Conservation (phyloP, 1,140 invertebrate genomes). For the Meloidogyne chitwoodi region DNA sequence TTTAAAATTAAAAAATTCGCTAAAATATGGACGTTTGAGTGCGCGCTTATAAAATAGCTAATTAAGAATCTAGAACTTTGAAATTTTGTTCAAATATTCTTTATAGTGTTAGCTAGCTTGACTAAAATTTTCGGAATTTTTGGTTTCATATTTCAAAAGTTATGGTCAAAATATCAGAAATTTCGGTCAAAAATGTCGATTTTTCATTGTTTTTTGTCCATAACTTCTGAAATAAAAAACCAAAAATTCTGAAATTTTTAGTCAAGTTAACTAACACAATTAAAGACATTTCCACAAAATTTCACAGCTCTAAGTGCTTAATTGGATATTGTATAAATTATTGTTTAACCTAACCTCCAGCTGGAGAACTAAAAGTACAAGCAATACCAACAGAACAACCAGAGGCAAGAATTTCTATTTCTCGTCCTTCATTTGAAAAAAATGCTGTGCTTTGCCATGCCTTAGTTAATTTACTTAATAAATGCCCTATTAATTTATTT, state of each 20-base stretch:
- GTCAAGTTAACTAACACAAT: neutral
- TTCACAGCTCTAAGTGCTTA: neutral
- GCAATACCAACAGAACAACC: slow-evolving; percentile 52
- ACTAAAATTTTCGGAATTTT: neutral
- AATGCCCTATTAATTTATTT: slow-evolving; percentile 29
- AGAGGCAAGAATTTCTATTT: slow-evolving; percentile 55
- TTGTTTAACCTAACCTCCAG: slow-evolving; percentile 38
- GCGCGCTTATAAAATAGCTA: neutral
- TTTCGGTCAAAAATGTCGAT: too few species aligned
- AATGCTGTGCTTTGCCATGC: slow-evolving; percentile 49
- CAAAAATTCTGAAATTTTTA: neutral
- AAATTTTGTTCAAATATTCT: neutral
- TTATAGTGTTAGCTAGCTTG: neutral
- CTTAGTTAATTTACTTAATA: slow-evolving; percentile 51
- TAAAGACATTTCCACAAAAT: neutral
- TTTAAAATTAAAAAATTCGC: neutral
- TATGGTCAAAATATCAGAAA: too few species aligned
- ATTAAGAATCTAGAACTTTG: neutral
- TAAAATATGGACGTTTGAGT: neutral
- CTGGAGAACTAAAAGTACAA: slow-evolving; percentile 52
- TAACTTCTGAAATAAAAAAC: neutral
- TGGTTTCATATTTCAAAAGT: neutral
- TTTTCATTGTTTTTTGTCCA: neutral
- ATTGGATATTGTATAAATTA: neutral
- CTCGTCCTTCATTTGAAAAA: slow-evolving; percentile 57